Base-by-base conservation (phyloP, 1,140 invertebrate species). In the Drosophila insularis region DNA sequence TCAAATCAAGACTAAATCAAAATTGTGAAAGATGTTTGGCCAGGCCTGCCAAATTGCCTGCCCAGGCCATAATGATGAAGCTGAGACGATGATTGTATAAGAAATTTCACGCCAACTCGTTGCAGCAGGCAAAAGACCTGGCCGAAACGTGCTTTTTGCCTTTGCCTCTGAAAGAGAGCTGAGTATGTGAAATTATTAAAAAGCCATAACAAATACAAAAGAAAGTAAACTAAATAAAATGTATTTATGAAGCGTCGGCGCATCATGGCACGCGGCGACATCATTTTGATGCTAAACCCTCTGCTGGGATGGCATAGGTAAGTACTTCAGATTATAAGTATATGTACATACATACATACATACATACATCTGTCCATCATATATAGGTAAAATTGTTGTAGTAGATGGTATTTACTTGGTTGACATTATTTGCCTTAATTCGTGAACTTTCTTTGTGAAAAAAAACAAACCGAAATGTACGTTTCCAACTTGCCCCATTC, bases 141-240 rank as follows among this genome's bases (percentile, higher is more conserved):
- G 40, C 60, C 23, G 37, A 62, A 68, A 75, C 72, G 69, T 73
- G 72, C 63, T 58, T 39, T 32, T 27, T 37, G 60, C 46, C 50
- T 63, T 69, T 53, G 10, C 43, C 43, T 54, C 23, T 40, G n/a
- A n/a, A 50, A 3, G 64, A 8, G 7, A 10, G 4, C 35, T 59
- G 43, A 65, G 73, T 54, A 72, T 75, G 61, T 65, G 65, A 78
- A 85, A 87, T 87, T 86, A 85, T 85, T 87, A 85, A 87, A 87
- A 71, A 80, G 63, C 71, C 70, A 85, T 74, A 69, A 80, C 67
- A 81, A 63, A 69, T 66, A 71, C 67, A 79, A 86, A 86, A 86
- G 82, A 86, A 86, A 86, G 82, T 86, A 87, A 79, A 87, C 79
- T 71, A 76, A 81, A 87, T 79, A 81, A 87, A 68, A 71, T 89